A percentile compares a stretch with the other conserved stretches of the same genome.
These are phyloP conservation scores for Acrocephalus arundinaceus DNA, from an alignment of 2,113 vertebrate species.

Conservation along the genomic window DNA sequence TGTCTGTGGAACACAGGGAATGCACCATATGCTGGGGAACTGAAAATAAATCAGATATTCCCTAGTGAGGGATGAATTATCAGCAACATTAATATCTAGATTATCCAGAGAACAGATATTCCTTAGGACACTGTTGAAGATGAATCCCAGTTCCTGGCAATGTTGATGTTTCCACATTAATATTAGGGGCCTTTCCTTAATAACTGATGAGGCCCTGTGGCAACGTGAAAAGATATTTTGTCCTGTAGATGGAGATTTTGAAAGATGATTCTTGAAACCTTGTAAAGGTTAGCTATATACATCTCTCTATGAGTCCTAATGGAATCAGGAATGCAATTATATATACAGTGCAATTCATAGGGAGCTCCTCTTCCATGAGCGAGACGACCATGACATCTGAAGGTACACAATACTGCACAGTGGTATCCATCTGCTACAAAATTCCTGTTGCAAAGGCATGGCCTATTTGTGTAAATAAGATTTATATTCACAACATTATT, in stretches of 20 bases:
- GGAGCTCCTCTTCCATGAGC: neutral
- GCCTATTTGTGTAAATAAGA: neutral
- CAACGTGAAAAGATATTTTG: neutral
- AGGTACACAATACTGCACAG: neutral
- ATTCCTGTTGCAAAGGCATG: neutral
- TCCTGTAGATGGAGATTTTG: neutral
- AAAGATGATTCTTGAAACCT: neutral
- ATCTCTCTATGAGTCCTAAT: accelerated
- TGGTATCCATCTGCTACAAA: neutral
- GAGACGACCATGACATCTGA: neutral
- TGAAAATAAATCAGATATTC: constrained; percentile 42
- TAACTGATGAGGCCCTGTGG: neutral
- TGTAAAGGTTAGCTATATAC: neutral
- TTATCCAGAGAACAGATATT: constrained; percentile 4
- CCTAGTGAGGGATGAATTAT: neutral
- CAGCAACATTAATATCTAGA: constrained; percentile 8
- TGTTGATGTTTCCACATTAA: neutral
- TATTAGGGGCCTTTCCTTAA: neutral
- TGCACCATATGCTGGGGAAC: neutral
- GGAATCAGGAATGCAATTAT: neutral
- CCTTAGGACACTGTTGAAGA: neutral
- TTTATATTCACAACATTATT: neutral
- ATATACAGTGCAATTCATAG: neutral
- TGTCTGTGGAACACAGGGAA: neutral
- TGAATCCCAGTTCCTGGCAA: neutral